Percentiles rank a stretch among this genome's conserved stretches.
These are phyloP conservation scores for Amorpha juglandis DNA, from an alignment of 2,888 invertebrate genomes.

Conservation along the genomic window DNA sequence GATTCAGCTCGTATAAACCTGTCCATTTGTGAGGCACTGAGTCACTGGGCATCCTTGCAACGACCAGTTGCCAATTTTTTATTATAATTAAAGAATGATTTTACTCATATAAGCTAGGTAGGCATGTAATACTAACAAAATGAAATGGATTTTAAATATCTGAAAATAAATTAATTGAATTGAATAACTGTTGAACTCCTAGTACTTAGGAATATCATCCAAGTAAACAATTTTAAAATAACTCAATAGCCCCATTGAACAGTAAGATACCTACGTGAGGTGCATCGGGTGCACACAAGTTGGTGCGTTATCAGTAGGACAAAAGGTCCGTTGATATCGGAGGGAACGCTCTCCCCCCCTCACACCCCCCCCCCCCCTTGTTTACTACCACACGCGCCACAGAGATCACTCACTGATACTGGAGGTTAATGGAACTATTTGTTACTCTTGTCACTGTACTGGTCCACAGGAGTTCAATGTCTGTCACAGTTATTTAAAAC, in stretches of 20 bases:
- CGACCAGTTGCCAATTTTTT: too few species aligned
- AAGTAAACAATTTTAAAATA: slow-evolving; percentile 4
- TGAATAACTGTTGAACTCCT: too few species aligned
- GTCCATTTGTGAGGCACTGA: too few species aligned
- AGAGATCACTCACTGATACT: neutral
- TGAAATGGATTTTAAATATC: too few species aligned
- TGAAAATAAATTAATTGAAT: too few species aligned
- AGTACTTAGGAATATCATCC: too few species aligned
- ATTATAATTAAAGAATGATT: too few species aligned
- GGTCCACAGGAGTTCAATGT: neutral
- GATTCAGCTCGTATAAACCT: too few species aligned
- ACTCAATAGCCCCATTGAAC: slow-evolving; percentile 2
- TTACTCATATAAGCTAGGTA: too few species aligned
- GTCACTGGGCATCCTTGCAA: too few species aligned
- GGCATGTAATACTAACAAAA: too few species aligned
- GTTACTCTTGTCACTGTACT: neutral
- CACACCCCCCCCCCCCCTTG: neutral
- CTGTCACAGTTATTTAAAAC: neutral
- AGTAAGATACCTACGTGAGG: neutral
- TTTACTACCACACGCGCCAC: neutral
- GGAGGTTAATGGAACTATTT: slow-evolving; percentile 3
- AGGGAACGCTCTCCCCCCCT: neutral
- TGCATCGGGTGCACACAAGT: neutral
- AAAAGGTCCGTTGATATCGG: slow-evolving; percentile 7
- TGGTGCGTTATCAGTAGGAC: slow-evolving; percentile 12